Base-by-base conservation (phyloP, 2,888 invertebrate species). In the Erannis defoliaria region DNA sequence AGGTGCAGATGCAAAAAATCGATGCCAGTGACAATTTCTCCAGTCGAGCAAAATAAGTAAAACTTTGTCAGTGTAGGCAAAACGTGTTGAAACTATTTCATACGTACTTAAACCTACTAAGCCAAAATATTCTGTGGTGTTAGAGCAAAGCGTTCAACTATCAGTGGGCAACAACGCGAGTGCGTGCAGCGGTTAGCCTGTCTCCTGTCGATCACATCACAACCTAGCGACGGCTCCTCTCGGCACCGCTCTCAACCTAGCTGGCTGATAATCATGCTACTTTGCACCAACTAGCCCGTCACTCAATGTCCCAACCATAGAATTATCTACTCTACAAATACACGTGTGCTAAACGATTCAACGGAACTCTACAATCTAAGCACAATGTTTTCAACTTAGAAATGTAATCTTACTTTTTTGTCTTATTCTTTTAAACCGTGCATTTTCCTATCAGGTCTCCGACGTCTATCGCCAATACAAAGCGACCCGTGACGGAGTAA, bases 401-500 rank as follows among this genome's bases (percentile, higher is more conserved):
- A 45, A 43, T 26, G 37, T 55, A 67, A 66, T 66, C 66, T 68
- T 23, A 29, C n/a, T 31, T 33, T 50, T 37, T 16, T 29, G 57
- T 35, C 50, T 61, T 55, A 62, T 60, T 64, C 68, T 70, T 66
- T 60, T 55, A 33, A 61, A 58, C 14, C 57, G 10, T 23, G 53
- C 50, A 51, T 53, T 64, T 63, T 45, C 45, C 54, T 65, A 76
- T 83, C 83, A 77, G 79, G 82, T 78, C 71, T 62, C 64, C 63
- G 67, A 76, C 78, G 76, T 83, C 83, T 84, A 85, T 85, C 80
- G 81, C 72, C 85, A 76, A 85, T 81, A 89, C 90, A 90, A 90
- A 86, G 87, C 89, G 86, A 90, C 77, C 78, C 80, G 89, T 90
- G 91, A 92, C 90, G 82, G 76, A 81, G 90, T 93, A 93, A 92